Evolutionary conservation across 2,113 vertebrate genomes (phyloP), one percentile per base, ranked within the genome.

Genomic region (Prinia subflava): DNA sequence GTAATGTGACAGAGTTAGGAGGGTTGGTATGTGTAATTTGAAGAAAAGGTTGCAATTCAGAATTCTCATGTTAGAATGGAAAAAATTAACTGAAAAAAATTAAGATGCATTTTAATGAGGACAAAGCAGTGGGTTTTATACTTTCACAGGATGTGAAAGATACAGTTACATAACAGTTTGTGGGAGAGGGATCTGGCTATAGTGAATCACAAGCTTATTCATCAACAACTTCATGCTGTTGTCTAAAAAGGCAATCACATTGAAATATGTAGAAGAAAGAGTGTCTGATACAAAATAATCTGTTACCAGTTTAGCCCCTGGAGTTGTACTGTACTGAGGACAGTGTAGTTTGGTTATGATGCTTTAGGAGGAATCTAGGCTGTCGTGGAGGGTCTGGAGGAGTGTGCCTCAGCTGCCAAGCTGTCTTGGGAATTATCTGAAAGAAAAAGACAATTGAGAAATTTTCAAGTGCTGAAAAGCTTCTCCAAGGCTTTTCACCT

Each of bases 141-240:
- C 81, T 91, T 95, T 23, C 69, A 56, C 73, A 95, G 91, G 77
- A 81, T 84, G 87, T 90, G 91, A 90, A 77, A 77, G 88, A 92
- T 94, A 56, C 63, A 91, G 89, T 96, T 97, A 92, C 64, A 46
- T 95, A 97, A 97, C 49, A 24, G 65, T 67, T 75, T 87, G 96
- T 95, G 92, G 96, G 96, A 95, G 95, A 91, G 75, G 76, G 91
- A 91, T 93, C 69, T 96, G 83, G 60, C 81, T 91, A 0, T 78
- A 91, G 62, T 96, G 95, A 95, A 91, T 97, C 96, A 96, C 83
- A 81, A 83, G 91, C 91, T 95, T 96, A 95, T 89, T 96, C 95
- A 92, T 96, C 94, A 92, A 47, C 88, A 93, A 9, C 88, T 94
- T 88, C 76, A 83, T 20, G 8, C 76, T 83, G 86, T 74, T 89